These are phyloP conservation scores for Drosophila picticornis DNA, from an alignment of 2,888 invertebrate species.

Conservation along the genomic window DNA sequence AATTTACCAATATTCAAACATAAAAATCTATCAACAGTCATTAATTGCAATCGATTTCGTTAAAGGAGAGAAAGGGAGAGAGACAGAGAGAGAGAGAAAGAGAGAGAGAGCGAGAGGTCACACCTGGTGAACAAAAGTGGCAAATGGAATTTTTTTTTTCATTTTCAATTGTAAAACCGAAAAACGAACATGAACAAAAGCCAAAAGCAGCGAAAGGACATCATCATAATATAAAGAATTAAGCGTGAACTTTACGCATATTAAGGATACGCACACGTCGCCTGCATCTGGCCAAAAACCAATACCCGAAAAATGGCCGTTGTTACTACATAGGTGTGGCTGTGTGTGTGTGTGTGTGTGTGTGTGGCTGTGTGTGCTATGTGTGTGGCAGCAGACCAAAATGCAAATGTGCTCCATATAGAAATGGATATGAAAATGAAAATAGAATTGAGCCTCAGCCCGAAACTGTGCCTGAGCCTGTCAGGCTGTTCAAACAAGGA, in stretches of 20 bases:
- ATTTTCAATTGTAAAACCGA: slow-evolving; percentile 43
- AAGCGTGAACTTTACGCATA: slow-evolving; percentile 85
- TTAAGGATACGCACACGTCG: slow-evolving; percentile 80
- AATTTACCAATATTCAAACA: slow-evolving; percentile 73
- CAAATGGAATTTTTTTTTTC: slow-evolving; percentile 50
- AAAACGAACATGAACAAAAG: slow-evolving; percentile 69
- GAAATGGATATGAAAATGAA: slow-evolving; percentile 12
- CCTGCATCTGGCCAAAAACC: slow-evolving; percentile 72
- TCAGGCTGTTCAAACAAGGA: slow-evolving; percentile 64
- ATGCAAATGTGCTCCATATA: slow-evolving; percentile 65
- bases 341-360: slow-evolving; percentile 5
- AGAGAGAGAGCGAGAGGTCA: slow-evolving; percentile 42
- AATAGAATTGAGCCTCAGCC: slow-evolving; percentile 54
- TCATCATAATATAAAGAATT: slow-evolving; percentile 82
- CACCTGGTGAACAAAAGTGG: slow-evolving; percentile 63
- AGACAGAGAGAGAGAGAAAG: not conserved
- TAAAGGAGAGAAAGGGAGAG: slow-evolving; percentile 22
- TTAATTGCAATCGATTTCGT: slow-evolving; percentile 65
- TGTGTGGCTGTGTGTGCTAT: slow-evolving; percentile 10
- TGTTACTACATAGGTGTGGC: slow-evolving; percentile 2
- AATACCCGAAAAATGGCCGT: slow-evolving; percentile 44
- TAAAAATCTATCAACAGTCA: slow-evolving; percentile 79
- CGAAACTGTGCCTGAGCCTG: slow-evolving; percentile 35
- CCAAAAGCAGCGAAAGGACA: slow-evolving; percentile 79
- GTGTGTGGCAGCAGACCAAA: slow-evolving; percentile 41